These are phyloP conservation scores for Nibea albiflora DNA, from an alignment of 2,113 vertebrate species.

Conservation along the genomic window DNA sequence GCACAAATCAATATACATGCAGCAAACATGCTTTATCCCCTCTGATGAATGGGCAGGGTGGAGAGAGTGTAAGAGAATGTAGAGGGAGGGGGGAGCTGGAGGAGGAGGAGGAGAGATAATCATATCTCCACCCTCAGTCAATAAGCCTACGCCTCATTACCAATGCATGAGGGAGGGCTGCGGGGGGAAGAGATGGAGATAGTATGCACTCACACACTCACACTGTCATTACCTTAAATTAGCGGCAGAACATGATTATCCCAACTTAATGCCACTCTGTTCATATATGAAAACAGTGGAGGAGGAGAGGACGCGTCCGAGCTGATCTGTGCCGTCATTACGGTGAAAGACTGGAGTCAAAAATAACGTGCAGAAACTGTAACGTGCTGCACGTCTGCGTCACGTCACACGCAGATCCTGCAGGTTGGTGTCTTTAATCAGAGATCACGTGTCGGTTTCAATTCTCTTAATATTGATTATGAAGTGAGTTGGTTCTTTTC, in stretches of 20 bases:
- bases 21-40: slow-evolving; percentile 60
- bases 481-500: no score
- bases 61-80: slow-evolving; percentile 31
- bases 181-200: slow-evolving; percentile 34
- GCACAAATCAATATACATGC: slow-evolving; percentile 73
- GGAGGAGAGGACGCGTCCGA: no score
- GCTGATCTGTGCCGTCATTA: slow-evolving; percentile 15
- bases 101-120: slow-evolving; percentile 57
- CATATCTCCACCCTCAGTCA: slow-evolving; percentile 77
- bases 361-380: neutral
- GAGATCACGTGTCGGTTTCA: neutral
- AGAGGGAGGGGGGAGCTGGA: neutral
- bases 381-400: no score
- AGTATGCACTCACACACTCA: slow-evolving; percentile 55
- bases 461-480: neutral
- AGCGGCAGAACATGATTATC: slow-evolving; percentile 76
- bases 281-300: slow-evolving; percentile 54
- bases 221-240: slow-evolving; percentile 78
- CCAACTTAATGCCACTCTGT: slow-evolving; percentile 55
- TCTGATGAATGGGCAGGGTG: slow-evolving; percentile 63
- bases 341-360: neutral
- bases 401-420: no score
- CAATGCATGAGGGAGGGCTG: slow-evolving; percentile 62
- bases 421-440: no score
- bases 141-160: slow-evolving; percentile 78